A percentile compares a stretch with the other conserved stretches of the same genome.
Conservation (phyloP, 1,140 invertebrate genomes). For the Caenorhabditis latens region DNA sequence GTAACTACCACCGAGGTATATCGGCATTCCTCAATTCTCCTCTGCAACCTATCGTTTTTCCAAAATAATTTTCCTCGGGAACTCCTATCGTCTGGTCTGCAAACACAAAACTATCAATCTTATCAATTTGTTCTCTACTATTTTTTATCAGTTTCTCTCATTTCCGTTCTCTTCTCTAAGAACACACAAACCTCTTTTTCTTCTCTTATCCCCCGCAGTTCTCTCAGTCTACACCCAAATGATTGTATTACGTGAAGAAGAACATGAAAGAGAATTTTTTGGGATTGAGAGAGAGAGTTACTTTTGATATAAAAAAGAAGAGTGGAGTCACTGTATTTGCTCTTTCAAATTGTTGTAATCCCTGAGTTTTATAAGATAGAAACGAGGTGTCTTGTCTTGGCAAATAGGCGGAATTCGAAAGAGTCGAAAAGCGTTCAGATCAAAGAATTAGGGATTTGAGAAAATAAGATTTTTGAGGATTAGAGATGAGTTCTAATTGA, state of each 20-base stretch:
- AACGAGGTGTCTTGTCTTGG: not conserved
- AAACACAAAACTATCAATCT: slow-evolving; percentile 49
- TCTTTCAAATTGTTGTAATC: slow-evolving; percentile 30
- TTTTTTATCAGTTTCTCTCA: not conserved
- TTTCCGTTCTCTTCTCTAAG: not conserved
- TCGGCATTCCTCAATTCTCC: too few relatives aligned
- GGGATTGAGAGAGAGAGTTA: not conserved
- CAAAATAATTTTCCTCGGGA: not conserved
- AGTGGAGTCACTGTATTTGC: slow-evolving; percentile 8
- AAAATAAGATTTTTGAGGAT: too few relatives aligned
- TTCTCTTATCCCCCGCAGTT: not conserved
- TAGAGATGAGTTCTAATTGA: too few relatives aligned
- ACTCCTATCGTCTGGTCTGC: not conserved
- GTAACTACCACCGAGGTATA: too few relatives aligned
- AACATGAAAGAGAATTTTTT: not conserved
- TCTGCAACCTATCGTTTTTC: not conserved
- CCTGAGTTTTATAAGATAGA: not conserved
- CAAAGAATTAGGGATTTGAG: not conserved
- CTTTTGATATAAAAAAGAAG: slow-evolving; percentile 23
- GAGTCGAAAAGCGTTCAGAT: not conserved
- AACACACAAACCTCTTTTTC: not conserved
- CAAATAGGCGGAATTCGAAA: slow-evolving; percentile 1
- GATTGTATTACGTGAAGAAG: slow-evolving; percentile 44
- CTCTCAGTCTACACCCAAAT: not conserved
- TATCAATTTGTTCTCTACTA: slow-evolving; percentile 6